Evolutionary conservation across 1,140 invertebrate species (phyloP).

Genomic region (Triops longicaudatus): DNA sequence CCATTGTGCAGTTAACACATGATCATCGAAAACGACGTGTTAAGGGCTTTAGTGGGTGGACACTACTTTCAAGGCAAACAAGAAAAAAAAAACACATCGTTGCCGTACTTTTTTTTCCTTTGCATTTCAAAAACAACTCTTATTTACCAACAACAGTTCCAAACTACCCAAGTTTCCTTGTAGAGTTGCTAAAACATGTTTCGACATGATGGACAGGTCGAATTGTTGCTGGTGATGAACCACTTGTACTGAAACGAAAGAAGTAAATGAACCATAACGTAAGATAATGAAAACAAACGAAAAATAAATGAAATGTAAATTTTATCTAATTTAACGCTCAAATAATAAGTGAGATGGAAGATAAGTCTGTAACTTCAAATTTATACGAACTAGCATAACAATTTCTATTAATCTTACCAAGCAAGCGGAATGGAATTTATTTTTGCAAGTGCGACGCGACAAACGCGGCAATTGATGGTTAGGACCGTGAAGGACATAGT

Average conservation of each 20-base stretch:
- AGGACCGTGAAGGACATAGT: slow-evolving; percentile 74
- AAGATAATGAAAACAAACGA: slow-evolving; percentile 47
- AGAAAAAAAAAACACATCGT: too few relatives aligned
- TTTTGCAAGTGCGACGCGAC: slow-evolving; percentile 75
- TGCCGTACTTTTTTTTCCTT: too few relatives aligned
- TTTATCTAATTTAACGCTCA: too few relatives aligned
- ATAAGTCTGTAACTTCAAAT: background rate
- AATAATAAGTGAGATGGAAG: too few relatives aligned
- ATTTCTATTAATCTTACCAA: slow-evolving; percentile 54
- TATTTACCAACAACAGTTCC: too few relatives aligned
- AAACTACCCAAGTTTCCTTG: background rate
- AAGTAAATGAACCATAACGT: too few relatives aligned
- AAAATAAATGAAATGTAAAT: slow-evolving; percentile 24
- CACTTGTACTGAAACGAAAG: slow-evolving; percentile 93
- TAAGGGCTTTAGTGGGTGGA: too few relatives aligned
- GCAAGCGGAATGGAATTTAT: slow-evolving; percentile 85
- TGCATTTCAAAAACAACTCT: too few relatives aligned
- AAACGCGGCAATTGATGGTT: slow-evolving; percentile 78
- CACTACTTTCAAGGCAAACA: too few relatives aligned
- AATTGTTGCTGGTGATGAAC: slow-evolving; percentile 83
- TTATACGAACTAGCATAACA: background rate
- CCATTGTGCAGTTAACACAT: too few relatives aligned
- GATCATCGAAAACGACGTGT: too few relatives aligned
- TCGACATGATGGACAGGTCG: slow-evolving; percentile 80
- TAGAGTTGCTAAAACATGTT: slow-evolving; percentile 53